Evolutionary conservation across 2,888 invertebrate genomes (phyloP), one percentile per base, ranked within the genome.

Genomic region (Entomobrya proxima): DNA sequence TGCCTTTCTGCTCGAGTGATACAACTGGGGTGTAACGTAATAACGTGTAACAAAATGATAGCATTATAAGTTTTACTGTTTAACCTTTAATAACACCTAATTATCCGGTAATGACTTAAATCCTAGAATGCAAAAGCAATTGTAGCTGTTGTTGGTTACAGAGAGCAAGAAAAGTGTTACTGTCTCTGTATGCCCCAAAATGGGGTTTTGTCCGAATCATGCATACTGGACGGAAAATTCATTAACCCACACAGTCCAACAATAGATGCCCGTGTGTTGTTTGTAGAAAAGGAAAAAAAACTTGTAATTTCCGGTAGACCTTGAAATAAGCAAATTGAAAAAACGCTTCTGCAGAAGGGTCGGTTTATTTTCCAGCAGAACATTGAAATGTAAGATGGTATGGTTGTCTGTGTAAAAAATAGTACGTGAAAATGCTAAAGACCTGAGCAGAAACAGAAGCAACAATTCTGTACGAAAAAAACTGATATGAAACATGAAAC

Each of bases 241-340:
- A 11, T 40, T 40, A 7, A 11, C 44, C 15, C 44, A 11, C 44
- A 11, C 7, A 40, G 15, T 40, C 15, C 44, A 15, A 15, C 44
- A 40, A 15, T 40, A 11, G 44, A 7, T 40, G 9, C 44, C 15
- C 7, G 9, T 40, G 44, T 11, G 7, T 7, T 40, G 44, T 15
- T 7, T 40, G 15, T 40, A 40, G 7, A 40, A 7, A 7, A 7
- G 44, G 9, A 40, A 7, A 40, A 11, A 21, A 50, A 32, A 32
- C n/a, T 50, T 47, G n/a, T 40, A 50, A 76, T 52, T 83, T 76
- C 83, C 76, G 64, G 67, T 30, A 76, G 83, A 74, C 83, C 83
- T 83, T 83, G 83, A 76, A 83, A 21, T 44, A n/a, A 3, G 27
- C 52, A 58, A 58, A 77, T 11, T 52, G 32, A 74, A 74, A 30